phyloP scores from a whole-genome alignment of 2,113 vertebrate genomes.

The Anhinga rufa region DNA sequence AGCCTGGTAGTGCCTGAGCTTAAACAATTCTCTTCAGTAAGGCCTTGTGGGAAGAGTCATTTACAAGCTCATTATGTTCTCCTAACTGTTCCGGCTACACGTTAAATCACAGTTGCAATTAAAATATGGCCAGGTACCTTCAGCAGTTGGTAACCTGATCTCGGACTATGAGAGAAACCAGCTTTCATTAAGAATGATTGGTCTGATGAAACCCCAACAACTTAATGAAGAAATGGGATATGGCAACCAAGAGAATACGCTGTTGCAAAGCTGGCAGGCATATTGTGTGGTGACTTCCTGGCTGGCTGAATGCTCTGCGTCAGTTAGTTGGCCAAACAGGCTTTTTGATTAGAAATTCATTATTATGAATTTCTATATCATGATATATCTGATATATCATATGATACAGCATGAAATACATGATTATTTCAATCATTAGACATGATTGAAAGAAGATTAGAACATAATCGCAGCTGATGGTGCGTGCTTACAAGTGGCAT shows the following conservation, averaged over 20 bases:
- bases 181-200: neutral
- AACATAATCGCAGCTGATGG: neutral
- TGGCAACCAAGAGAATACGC: neutral
- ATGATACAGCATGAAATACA: too few relatives aligned
- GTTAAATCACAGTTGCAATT: neutral
- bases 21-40: neutral
- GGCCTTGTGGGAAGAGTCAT: neutral
- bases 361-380: too few relatives aligned
- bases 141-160: neutral
- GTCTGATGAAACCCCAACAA: neutral
- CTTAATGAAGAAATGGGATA: neutral
- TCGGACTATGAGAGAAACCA: neutral
- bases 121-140: neutral
- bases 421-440: too few relatives aligned
- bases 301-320: neutral
- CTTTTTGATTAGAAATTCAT: neutral
- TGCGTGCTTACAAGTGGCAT: neutral
- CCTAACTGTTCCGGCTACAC: fast-evolving
- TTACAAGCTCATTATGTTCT: neutral
- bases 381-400: too few relatives aligned
- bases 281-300: neutral
- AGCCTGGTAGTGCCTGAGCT: neutral
- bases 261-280: neutral
- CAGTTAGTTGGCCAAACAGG: neutral
- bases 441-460: neutral